A percentile compares a stretch with the other conserved stretches of the same genome.
phyloP scores from a whole-genome alignment of 2,888 invertebrate species.

The Dryobotodes eremita region DNA sequence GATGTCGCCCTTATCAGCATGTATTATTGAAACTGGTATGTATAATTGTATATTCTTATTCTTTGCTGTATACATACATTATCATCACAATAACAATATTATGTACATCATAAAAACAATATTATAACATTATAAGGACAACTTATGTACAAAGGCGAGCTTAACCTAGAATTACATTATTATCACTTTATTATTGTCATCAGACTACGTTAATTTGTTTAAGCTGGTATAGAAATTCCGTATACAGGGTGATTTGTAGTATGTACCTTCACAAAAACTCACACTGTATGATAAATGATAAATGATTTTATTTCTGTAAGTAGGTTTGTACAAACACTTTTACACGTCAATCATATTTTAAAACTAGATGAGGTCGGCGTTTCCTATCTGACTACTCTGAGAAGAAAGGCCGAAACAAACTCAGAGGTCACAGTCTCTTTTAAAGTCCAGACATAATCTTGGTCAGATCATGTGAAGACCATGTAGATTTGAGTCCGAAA shows the following conservation, averaged over 20 bases:
- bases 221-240: background rate
- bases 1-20: constrained; percentile 88
- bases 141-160: background rate
- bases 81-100: background rate
- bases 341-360: too few species aligned
- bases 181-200: background rate
- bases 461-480: too few species aligned
- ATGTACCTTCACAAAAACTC: background rate
- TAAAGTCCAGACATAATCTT: too few species aligned
- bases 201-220: background rate
- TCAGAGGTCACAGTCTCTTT: too few species aligned
- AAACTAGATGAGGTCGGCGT: too few species aligned
- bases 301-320: too few species aligned
- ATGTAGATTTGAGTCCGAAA: too few species aligned
- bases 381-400: too few species aligned
- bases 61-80: too few species aligned
- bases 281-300: too few species aligned
- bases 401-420: too few species aligned
- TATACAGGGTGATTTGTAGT: background rate
- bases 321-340: too few species aligned
- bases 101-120: background rate
- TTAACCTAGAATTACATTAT: background rate
- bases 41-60: constrained; percentile 6
- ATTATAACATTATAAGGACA: background rate
- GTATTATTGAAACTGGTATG: constrained; percentile 92